These are phyloP conservation scores for Sepiola atlantica DNA, from an alignment of 2,888 invertebrate genomes.

Conservation along the genomic window DNA sequence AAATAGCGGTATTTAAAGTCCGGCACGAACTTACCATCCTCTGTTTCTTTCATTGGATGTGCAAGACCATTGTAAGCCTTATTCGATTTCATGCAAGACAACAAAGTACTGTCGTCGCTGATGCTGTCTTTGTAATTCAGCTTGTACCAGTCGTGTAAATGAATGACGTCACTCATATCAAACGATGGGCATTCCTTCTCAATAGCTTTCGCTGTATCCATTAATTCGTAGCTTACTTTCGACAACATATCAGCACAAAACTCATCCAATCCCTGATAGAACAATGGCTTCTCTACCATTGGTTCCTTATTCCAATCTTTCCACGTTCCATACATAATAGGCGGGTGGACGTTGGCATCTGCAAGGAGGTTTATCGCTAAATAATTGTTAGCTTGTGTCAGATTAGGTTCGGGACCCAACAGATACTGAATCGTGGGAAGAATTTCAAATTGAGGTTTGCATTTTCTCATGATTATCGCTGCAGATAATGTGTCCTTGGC, in stretches of 20 bases:
- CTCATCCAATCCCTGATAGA: conserved; percentile 66
- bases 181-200: conserved; percentile 53
- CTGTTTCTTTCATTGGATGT: conserved; percentile 60
- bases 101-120: conserved; percentile 55
- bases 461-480: conserved; percentile 56
- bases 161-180: conserved; percentile 61
- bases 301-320: conserved; percentile 62
- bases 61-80: conserved; percentile 61
- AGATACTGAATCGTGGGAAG: conserved; percentile 57
- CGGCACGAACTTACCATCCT: conserved; percentile 59
- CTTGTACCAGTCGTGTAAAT: conserved; percentile 62
- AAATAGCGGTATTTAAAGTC: conserved; percentile 64
- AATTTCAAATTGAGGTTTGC: conserved; percentile 50
- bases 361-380: conserved; percentile 63
- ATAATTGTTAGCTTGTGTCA: conserved; percentile 59
- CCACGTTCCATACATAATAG: conserved; percentile 65
- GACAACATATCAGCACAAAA: conserved; percentile 57
- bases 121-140: conserved; percentile 58
- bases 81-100: conserved; percentile 59
- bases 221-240: conserved; percentile 61
- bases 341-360: conserved; percentile 64
- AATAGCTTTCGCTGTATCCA: conserved; percentile 60
- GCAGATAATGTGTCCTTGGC: conserved; percentile 59
- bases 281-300: conserved; percentile 58
- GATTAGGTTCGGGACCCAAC: conserved; percentile 57